Evolutionary conservation across 2,888 invertebrate genomes (phyloP).

Genomic region (Pheosia gnoma): DNA sequence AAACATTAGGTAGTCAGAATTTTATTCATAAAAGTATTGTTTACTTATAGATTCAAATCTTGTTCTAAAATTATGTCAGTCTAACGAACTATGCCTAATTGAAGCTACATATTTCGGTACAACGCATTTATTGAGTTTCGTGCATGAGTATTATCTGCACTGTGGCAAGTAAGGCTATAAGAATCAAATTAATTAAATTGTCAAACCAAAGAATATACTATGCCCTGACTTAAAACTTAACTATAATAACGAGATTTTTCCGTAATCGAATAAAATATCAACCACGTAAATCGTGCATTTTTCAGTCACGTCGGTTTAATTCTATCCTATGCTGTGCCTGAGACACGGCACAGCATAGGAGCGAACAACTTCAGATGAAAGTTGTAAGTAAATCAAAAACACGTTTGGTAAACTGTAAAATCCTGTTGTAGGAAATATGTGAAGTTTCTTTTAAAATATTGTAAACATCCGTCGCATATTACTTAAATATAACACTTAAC

Average conservation of each 20-base stretch:
- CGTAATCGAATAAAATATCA: too few species aligned
- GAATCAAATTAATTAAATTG: neutral
- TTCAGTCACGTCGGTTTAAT: neutral
- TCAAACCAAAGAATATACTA: too few species aligned
- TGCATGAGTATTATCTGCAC: neutral
- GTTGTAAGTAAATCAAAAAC: neutral
- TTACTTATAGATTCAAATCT: constrained; percentile 47
- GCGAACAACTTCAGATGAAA: neutral
- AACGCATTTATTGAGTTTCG: neutral
- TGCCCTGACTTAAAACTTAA: too few species aligned
- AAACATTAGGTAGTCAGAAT: constrained; percentile 9
- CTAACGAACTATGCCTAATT: constrained; percentile 44
- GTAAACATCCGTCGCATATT: neutral
- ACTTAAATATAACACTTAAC: constrained; percentile 9
- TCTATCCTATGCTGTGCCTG: neutral
- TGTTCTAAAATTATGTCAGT: constrained; percentile 54
- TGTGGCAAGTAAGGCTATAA: neutral
- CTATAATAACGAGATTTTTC: too few species aligned
- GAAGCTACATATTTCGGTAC: constrained; percentile 18
- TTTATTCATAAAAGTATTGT: constrained; percentile 44
- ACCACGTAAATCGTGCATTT: neutral
- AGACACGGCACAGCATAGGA: too few species aligned
- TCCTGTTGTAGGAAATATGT: constrained; percentile 13
- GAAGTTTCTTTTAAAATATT: neutral
- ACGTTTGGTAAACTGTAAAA: neutral